Base-by-base conservation (phyloP, 2,888 invertebrate genomes). In the Amphipyra tragopoginis region DNA sequence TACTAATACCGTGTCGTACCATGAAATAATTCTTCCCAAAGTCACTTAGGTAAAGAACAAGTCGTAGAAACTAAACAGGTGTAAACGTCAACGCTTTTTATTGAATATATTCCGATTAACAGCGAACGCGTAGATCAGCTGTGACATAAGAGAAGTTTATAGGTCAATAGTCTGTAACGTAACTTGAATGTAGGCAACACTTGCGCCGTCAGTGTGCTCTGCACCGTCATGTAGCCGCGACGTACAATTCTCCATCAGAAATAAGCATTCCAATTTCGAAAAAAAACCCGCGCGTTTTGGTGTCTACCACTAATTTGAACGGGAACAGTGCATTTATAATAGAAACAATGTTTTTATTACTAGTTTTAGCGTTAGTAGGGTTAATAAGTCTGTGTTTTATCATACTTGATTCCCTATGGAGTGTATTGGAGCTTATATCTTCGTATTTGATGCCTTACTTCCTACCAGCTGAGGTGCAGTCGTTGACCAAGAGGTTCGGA, bases 401-500 rank as follows among this genome's bases (percentile, higher is more conserved):
- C 70, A 76, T 96, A 0, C 88, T 96, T 53, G 96, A 96, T 73
- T 95, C 96, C 42, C 82, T 97, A 40, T 96, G 96, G 95, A 96
- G 96, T 72, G 84, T 96, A 0, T 76, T 96, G 64, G 95, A 96
- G 78, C 91, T 96, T 57, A 78, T 95, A 44, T 95, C 95, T 75
- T 96, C 96, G 2, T 86, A 96, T 80, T 86, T 97, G 84, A 95
- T 96, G 85, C 97, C 97, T 21, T 96, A 95, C 77, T 96, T 97
- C 82, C 92, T 96, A 72, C 96, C 96, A 0, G 86, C 96, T 55
- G 95, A 96, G 82, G 96, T 96, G 72, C 93, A 95, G 76, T 91
- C 95, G 11, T 87, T 97, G 57, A 84, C 93, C 39, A 96, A 96
- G 83, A 96, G 96, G 86, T 98, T 96, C 87, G 98, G 98, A 80